A percentile compares a stretch with the other conserved stretches of the same genome.
Conservation (phyloP, 2,888 invertebrate genomes). For the Tenthredo scrophulariae region DNA sequence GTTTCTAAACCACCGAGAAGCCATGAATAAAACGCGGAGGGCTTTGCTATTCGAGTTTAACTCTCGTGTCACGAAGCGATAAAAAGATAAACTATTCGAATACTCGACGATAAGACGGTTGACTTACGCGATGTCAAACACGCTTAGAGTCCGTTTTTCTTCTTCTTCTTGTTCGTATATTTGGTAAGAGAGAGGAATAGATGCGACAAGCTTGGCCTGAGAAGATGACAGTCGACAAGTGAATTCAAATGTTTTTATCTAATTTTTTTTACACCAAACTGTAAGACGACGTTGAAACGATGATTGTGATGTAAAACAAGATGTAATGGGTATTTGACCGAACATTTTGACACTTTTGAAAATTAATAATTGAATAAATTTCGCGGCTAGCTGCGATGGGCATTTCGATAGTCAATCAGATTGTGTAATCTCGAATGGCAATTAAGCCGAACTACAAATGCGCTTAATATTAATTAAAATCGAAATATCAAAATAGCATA, state of each 20-base stretch:
- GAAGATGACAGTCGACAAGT: constrained; percentile 10
- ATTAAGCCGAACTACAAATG: constrained; percentile 21
- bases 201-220: neutral
- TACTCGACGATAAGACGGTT: constrained; percentile 43
- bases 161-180: neutral
- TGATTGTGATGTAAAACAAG: neutral
- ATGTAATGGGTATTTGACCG: neutral
- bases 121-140: constrained; percentile 48
- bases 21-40: neutral
- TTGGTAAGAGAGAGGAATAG: neutral
- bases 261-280: no score
- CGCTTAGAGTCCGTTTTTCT: constrained; percentile 10
- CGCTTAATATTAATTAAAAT: constrained; percentile 41
- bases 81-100: constrained; percentile 49
- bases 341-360: neutral
- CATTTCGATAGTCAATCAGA: neutral
- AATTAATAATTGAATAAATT: neutral
- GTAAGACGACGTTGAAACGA: no score
- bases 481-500: neutral
- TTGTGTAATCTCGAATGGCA: constrained; percentile 44
- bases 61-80: constrained; percentile 34
- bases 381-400: neutral
- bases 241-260: neutral
- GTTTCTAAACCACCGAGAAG: constrained; percentile 17
- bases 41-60: constrained; percentile 23